phyloP scores from a whole-genome alignment of 1,140 invertebrate species.

The Drosophila kepulauana region DNA sequence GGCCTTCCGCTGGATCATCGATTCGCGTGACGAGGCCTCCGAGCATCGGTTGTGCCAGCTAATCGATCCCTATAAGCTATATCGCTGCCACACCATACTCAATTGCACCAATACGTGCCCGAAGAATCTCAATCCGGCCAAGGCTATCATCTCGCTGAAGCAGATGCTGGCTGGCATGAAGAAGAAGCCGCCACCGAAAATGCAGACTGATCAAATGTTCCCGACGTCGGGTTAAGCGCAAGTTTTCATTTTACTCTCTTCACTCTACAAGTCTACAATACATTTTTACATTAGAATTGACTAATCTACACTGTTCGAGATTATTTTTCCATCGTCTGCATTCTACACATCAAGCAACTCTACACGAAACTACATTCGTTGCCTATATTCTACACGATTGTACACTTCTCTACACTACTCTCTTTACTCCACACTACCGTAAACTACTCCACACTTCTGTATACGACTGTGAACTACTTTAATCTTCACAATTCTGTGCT shows the following conservation, averaged over 20 bases:
- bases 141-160: slow-evolving; percentile 97
- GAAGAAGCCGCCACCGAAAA: slow-evolving; percentile 90
- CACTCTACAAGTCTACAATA: not conserved
- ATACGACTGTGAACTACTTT: not conserved
- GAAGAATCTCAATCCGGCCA: slow-evolving; percentile 98
- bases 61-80: slow-evolving; percentile 95
- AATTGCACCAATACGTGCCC: slow-evolving; percentile 99
- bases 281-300: not conserved
- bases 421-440: not conserved
- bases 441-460: not conserved
- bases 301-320: not conserved
- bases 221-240: not conserved
- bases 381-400: not conserved
- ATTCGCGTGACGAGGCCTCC: slow-evolving; percentile 95
- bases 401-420: not conserved
- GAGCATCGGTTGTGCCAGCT: slow-evolving; percentile 92
- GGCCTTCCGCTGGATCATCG: slow-evolving; percentile 97
- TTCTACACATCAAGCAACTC: not conserved
- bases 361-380: not conserved
- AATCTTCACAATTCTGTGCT: not conserved
- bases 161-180: slow-evolving; percentile 93
- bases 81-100: slow-evolving; percentile 97
- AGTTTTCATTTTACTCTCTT: not conserved
- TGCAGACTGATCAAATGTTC: slow-evolving; percentile 86
- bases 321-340: not conserved